A percentile compares a stretch with the other conserved stretches of the same genome.
Evolutionary conservation across 2,797 vertebrate species (phyloP).

Genomic region (Prunella strophiata): DNA sequence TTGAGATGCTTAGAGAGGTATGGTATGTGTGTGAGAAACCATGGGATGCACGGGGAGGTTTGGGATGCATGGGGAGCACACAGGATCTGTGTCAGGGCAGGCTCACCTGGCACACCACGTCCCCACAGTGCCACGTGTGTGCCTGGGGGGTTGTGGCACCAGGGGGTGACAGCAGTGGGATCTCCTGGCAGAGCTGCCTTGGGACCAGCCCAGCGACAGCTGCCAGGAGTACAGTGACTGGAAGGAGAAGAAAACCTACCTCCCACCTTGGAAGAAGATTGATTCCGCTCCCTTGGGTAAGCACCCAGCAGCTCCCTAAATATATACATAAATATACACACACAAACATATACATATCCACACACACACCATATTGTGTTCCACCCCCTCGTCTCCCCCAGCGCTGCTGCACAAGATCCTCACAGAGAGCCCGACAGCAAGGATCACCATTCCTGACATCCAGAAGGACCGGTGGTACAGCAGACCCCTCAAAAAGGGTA

Average conservation of each 20-base stretch:
- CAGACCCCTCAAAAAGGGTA: conserved; percentile 80
- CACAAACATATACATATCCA: neutral
- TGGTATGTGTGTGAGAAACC: neutral
- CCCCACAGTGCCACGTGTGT: rapidly evolving
- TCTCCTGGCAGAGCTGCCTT: conserved; percentile 86
- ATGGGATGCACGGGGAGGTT: neutral
- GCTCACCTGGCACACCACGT: neutral
- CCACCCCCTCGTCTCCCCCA: neutral
- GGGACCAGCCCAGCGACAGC: conserved; percentile 93
- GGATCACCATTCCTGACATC: conserved; percentile 86
- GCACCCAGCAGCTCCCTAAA: neutral
- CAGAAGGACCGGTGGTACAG: conserved; percentile 93
- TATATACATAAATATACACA: rapidly evolving
- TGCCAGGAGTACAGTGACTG: conserved; percentile 96
- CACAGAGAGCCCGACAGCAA: conserved; percentile 79
- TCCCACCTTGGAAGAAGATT: conserved; percentile 96
- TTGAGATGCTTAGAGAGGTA: neutral
- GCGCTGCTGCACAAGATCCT: conserved; percentile 92
- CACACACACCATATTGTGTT: neutral
- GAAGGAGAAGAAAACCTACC: conserved; percentile 92
- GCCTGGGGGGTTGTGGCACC: rapidly evolving
- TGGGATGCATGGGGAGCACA: neutral
- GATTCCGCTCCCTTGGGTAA: conserved; percentile 89
- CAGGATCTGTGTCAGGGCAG: neutral
- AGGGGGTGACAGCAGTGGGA: neutral